A percentile compares a stretch with the other conserved stretches of the same genome.
These are phyloP conservation scores for Gadopsis marmoratus DNA, from an alignment of 2,797 vertebrate genomes.

Conservation along the genomic window DNA sequence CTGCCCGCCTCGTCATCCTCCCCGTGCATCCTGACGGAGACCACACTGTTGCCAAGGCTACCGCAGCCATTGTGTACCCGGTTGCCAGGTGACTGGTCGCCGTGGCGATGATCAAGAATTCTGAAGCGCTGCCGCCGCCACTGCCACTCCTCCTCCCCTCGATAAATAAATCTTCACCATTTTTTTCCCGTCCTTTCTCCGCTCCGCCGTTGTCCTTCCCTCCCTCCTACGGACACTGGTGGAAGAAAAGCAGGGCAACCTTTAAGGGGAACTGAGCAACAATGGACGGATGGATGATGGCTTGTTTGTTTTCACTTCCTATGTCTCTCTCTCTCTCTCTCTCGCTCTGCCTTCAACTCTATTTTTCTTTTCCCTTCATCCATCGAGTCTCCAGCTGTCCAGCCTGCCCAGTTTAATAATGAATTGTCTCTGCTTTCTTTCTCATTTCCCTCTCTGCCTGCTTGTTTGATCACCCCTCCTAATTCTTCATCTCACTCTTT, in stretches of 20 bases:
- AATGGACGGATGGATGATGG: constrained; percentile 74
- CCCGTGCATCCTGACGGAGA: constrained; percentile 57
- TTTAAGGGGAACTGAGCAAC: constrained; percentile 76
- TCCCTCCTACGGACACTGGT: constrained; percentile 59
- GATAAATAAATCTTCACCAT: constrained; percentile 81
- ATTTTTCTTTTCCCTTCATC: constrained; percentile 60
- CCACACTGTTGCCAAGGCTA: constrained; percentile 85
- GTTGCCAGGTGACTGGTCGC: constrained; percentile 88
- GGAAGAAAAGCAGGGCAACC: constrained; percentile 74
- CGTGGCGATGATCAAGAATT: constrained; percentile 85
- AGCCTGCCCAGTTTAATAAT: constrained; percentile 71
- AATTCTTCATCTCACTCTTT: constrained; percentile 52
- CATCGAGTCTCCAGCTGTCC: constrained; percentile 57
- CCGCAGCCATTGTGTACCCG: constrained; percentile 86
- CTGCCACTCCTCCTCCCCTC: constrained; percentile 57
- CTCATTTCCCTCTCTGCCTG: constrained; percentile 63
- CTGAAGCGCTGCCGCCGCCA: constrained; percentile 58
- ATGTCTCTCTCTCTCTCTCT: constrained; percentile 46
- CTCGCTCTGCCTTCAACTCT: constrained; percentile 29
- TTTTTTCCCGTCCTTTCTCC: constrained; percentile 39
- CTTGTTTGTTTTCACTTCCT: constrained; percentile 80
- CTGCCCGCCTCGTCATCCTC: constrained; percentile 61
- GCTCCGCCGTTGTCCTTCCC: constrained; percentile 48
- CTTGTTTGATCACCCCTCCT: constrained; percentile 67
- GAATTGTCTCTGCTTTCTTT: constrained; percentile 72